Base-by-base conservation (phyloP, 2,113 vertebrate species). In the Gavialis gangeticus region DNA sequence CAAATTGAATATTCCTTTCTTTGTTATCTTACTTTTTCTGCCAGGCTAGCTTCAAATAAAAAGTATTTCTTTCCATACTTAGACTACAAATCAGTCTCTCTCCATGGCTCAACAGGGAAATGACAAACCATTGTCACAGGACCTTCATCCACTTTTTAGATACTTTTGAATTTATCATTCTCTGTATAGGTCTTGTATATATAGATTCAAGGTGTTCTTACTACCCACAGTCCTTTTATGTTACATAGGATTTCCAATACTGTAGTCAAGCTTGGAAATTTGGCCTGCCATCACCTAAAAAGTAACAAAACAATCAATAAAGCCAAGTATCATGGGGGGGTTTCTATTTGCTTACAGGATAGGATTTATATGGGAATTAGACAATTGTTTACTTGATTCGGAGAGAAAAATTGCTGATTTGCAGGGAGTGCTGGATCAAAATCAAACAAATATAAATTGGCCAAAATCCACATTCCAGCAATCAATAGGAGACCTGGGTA, bases 1-100 rank as follows among this genome's bases (percentile, higher is more conserved):
- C 94, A 97, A 97, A 98, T 95, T 97, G 96, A 97, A 95, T 98
- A 97, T 98, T 97, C 92, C 85, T 77, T 82, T 86, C 85, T 82
- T 97, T 95, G 91, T 98, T 97, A 97, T 96, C 93, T 97, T 95
- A 86, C 82, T 95, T 95, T 94, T 87, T 93, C 93, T 97, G 76
- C 88, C 93, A 75, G 66, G 60, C 89, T 91, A 87, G 79, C 92
- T 96, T 96, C n/a, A 94, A 92, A 93, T 75, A 86, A 91, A 77
- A 92, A 28, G 12, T 30, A 46, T 80, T 93, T 59, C 18, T 91
- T 96, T 84, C 75, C 55, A 55, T 84, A 66, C 64, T 62, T 46
- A 92, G 94, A 95, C 94, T 95, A 92, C 95, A 96, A 96, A 97
- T 96, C 91, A 94, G 63, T 95, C 85, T 30, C 71, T 93, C 89